These are phyloP conservation scores for Chrysomela aeneicollis DNA, from an alignment of 2,888 invertebrate genomes.

Conservation along the genomic window DNA sequence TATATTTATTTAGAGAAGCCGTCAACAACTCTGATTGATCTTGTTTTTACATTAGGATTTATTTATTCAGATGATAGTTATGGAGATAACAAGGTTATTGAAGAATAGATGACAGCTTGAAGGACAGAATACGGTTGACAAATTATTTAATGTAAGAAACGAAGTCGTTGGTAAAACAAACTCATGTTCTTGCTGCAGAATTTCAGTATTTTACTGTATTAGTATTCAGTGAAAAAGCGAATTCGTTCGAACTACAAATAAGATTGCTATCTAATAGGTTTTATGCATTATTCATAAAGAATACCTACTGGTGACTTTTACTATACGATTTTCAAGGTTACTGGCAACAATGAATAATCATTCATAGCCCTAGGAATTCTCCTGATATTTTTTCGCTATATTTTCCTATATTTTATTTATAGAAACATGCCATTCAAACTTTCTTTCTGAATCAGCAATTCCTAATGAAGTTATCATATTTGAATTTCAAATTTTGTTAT, in stretches of 20 bases:
- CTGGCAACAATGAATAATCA: constrained; percentile 34
- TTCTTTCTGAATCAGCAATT: no score
- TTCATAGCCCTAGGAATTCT: no score
- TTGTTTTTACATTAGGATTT: not conserved
- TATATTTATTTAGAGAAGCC: not conserved
- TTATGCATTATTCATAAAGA: constrained; percentile 43
- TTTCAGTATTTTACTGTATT: constrained; percentile 20
- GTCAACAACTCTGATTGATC: not conserved
- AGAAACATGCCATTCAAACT: not conserved
- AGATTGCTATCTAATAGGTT: constrained; percentile 44
- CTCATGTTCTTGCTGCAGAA: no score
- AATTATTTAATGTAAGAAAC: no score
- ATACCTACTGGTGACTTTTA: constrained; percentile 42
- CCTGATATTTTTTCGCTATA: constrained; percentile 1
- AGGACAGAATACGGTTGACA: no score
- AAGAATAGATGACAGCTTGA: no score
- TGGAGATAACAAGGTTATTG: not conserved
- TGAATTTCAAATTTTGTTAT: not conserved
- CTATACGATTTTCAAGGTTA: constrained; percentile 45
- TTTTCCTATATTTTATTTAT: not conserved
- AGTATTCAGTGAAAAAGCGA: not conserved
- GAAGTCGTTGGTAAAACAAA: no score
- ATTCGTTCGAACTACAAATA: constrained; percentile 26
- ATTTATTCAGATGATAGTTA: not conserved
- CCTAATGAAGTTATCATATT: not conserved